Evolutionary conservation across 1,140 invertebrate genomes (phyloP).

Genomic region (Heliconius hermathena): DNA sequence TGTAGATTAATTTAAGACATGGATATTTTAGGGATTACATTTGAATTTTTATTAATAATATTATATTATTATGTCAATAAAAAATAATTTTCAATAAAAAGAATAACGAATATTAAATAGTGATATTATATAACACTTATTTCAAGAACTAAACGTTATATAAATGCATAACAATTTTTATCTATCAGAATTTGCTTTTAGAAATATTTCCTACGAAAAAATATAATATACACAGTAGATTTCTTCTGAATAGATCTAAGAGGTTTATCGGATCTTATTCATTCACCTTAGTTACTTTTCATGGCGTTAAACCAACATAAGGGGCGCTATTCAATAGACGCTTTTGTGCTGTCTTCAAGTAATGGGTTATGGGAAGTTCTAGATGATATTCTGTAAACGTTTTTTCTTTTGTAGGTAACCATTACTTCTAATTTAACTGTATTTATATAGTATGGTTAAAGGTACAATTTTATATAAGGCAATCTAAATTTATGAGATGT

Average conservation of each 20-base stretch:
- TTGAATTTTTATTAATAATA: too few species aligned
- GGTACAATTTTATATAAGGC: neutral
- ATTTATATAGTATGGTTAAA: neutral
- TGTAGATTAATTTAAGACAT: neutral
- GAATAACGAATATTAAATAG: too few species aligned
- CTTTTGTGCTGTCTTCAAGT: constrained; percentile 43
- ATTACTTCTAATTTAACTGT: neutral
- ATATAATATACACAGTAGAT: constrained; percentile 29
- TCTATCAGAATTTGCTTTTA: neutral
- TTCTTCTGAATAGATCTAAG: constrained; percentile 48
- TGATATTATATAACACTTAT: neutral
- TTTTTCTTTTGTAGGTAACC: neutral
- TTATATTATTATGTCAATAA: too few species aligned
- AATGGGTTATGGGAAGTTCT: constrained; percentile 36
- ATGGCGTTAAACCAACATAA: constrained; percentile 39
- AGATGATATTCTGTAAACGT: constrained; percentile 22
- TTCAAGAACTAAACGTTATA: neutral
- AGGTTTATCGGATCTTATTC: constrained; percentile 47
- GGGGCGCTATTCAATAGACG: constrained; percentile 40
- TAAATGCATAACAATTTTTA: neutral
- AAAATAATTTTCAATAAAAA: too few species aligned
- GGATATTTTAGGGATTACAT: too few species aligned
- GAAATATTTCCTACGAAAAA: constrained; percentile 14
- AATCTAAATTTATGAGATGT: too few species aligned
- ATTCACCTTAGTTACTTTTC: constrained; percentile 46